phyloP scores from a whole-genome alignment of 2,888 invertebrate species.

The Girardia tigrina region DNA sequence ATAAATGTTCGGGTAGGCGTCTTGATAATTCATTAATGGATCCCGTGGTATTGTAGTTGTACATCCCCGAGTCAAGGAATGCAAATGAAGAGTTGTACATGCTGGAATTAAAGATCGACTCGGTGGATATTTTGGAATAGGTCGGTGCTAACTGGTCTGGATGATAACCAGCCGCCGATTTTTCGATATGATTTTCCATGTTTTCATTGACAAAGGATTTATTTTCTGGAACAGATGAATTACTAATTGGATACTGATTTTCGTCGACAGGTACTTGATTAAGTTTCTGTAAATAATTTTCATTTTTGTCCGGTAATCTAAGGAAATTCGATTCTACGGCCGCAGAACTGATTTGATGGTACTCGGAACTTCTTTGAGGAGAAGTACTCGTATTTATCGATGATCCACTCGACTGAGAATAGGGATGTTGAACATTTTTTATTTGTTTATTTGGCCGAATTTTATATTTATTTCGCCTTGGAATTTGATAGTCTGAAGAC shows the following conservation, averaged over 20 bases:
- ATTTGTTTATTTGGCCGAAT: background rate
- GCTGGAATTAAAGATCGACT: background rate
- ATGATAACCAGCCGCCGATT: background rate
- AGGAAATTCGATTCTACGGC: background rate
- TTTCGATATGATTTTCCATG: background rate
- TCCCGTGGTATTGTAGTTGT: slow-evolving; percentile 3
- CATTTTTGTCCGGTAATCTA: background rate
- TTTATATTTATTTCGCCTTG: background rate
- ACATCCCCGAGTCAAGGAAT: background rate
- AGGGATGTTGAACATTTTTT: background rate
- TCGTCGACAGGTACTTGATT: background rate
- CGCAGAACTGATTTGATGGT: background rate
- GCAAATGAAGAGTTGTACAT: background rate
- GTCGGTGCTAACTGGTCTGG: background rate
- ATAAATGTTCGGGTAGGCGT: background rate
- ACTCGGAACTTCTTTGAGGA: background rate
- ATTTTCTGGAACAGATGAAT: background rate
- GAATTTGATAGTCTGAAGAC: background rate
- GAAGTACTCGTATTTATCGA: background rate
- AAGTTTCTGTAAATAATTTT: background rate
- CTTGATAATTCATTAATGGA: background rate
- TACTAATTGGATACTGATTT: slow-evolving; percentile 15
- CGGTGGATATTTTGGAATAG: background rate
- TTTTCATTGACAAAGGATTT: background rate
- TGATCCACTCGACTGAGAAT: background rate